Evolutionary conservation across 2,797 vertebrate species (phyloP).

Genomic region (Hozukius guyotensis): DNA sequence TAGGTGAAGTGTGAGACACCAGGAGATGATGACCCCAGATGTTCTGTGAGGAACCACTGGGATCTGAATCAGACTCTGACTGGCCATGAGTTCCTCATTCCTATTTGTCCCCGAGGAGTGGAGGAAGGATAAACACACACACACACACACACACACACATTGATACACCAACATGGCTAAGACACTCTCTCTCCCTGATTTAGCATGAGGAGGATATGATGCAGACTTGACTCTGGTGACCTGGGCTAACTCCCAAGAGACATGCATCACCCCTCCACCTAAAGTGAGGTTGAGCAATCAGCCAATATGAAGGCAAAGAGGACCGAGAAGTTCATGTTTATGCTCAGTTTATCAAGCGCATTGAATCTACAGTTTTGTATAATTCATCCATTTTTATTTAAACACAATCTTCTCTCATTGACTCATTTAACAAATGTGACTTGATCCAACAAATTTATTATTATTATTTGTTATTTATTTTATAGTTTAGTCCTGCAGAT

Average conservation of each 20-base stretch:
- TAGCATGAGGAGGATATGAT: constrained; percentile 58
- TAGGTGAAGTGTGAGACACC: constrained; percentile 66
- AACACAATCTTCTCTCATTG: not conserved
- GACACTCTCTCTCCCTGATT: constrained; percentile 32
- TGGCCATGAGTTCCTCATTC: constrained; percentile 66
- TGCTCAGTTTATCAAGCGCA: not conserved
- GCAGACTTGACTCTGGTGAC: constrained; percentile 48
- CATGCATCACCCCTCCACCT: constrained; percentile 25
- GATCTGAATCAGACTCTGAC: constrained; percentile 77
- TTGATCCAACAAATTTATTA: not conserved
- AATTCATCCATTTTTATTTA: not conserved
- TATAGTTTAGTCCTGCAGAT: not conserved
- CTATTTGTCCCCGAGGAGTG: constrained; percentile 46
- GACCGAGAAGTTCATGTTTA: not conserved
- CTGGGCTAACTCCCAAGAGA: constrained; percentile 35
- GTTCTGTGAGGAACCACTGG: constrained; percentile 60
- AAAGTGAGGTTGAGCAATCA: not conserved
- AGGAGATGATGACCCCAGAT: constrained; percentile 75
- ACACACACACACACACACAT: not conserved
- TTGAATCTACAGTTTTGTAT: not conserved
- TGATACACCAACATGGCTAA: constrained; percentile 18
- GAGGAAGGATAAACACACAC: constrained; percentile 26
- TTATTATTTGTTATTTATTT: not conserved
- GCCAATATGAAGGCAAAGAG: not conserved
- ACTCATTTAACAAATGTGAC: not conserved